Base-by-base conservation (phyloP, 2,797 vertebrate species). In the Brachymystax lenok region DNA sequence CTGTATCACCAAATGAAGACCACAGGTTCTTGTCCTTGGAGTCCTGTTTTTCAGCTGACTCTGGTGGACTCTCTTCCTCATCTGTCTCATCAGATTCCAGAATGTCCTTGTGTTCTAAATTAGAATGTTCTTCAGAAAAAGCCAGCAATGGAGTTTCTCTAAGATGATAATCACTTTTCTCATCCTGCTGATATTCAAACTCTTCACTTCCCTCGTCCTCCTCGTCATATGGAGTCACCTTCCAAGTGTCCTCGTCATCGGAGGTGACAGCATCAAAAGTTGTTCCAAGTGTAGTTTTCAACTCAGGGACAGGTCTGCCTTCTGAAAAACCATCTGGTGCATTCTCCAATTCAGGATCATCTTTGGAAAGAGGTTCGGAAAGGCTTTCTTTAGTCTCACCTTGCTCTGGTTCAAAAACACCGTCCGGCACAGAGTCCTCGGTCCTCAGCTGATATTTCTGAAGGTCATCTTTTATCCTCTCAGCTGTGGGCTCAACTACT, bases 221-320 rank as follows among this genome's bases (percentile, higher is more conserved):
- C 75, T 95, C 94, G 63, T 94, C 93, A 82, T 92, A 77, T 0
- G 94, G 91, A 0, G 96, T 96, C 10, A 96, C 93, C 71, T 92
- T 94, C 28, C 72, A 90, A 7, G 97, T 98, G 24, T 93, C 87
- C 83, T 97, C 95, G 3, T 97, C 96, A 73, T 97, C 94, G 0
- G 95, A 95, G 19, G 93, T 89, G 27, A 97, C 74, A 0, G 95
- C 96, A 82, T 98, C 97, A 35, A 95, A 95, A 3, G 96, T 98
- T 61, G 94, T 92, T 66, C 95, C 96, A 74, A 96, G 83, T 13
- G 93, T 95, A 4, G 96, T 96, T 93, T 96, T 94, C 76, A 97
- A 83, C 68, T 93, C 82, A 0, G 94, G 85, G 77, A 94, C 91
- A 74, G 91, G 86, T 67, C 90, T 91, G 69, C 87, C 93, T 77